Conservation (phyloP, 2,113 vertebrate species). For the Cryptoleucopteryx plumbea region DNA sequence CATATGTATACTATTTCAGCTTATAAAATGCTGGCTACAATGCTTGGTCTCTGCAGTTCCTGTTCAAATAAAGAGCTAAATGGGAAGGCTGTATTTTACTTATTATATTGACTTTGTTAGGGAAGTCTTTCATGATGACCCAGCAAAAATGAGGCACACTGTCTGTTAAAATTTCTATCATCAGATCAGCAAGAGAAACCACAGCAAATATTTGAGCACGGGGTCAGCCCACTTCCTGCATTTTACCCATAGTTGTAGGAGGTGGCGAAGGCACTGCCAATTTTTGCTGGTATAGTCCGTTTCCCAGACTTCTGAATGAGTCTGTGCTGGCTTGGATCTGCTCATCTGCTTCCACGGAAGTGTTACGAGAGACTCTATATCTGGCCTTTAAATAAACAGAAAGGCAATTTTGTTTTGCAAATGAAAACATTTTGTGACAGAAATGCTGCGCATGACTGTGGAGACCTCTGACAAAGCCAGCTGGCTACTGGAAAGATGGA, state of each 20-base stretch:
- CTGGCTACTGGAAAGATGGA: neutral
- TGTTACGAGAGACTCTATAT: neutral
- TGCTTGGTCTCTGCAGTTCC: neutral
- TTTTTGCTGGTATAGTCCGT: neutral
- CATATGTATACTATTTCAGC: neutral
- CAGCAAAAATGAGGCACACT: neutral
- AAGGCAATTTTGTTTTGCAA: neutral
- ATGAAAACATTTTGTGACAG: neutral
- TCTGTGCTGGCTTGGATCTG: neutral
- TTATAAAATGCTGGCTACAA: neutral
- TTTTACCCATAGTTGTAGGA: neutral
- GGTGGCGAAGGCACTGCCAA: fast-evolving
- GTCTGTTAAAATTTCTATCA: conserved; percentile 12
- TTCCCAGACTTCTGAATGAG: neutral
- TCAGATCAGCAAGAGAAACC: conserved; percentile 28
- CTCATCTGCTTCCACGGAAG: neutral
- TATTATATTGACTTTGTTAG: neutral
- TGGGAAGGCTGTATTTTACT: neutral
- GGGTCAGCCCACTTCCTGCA: neutral
- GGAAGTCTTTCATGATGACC: neutral
- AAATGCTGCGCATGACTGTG: neutral
- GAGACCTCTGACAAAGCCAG: conserved; percentile 5
- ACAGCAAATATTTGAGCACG: neutral
- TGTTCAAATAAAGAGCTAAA: neutral
- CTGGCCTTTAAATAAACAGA: neutral